Conservation (phyloP, 2,113 vertebrate species). For the Nettapus auritus region DNA sequence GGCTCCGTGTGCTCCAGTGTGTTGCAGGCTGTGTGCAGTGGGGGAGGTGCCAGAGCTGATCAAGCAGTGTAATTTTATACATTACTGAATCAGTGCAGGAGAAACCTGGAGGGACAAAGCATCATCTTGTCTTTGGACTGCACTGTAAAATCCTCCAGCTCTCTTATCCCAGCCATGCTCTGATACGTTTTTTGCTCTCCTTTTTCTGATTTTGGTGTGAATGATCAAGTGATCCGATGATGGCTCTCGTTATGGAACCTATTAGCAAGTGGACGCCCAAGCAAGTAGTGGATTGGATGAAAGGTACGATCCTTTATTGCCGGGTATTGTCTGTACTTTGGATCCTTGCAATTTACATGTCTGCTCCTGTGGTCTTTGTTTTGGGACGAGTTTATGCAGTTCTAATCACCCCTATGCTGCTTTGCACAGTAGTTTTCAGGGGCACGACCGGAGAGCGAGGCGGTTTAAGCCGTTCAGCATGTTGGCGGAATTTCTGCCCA, state of each 20-base stretch:
- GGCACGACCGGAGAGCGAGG: slow-evolving; percentile 34
- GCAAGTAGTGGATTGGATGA: slow-evolving; percentile 93
- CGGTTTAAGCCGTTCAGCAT: slow-evolving; percentile 15
- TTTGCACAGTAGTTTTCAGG: slow-evolving; percentile 59
- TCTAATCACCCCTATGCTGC: slow-evolving; percentile 17
- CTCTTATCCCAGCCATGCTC: slow-evolving; percentile 82
- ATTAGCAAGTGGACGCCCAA: slow-evolving; percentile 93
- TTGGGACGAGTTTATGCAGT: slow-evolving; percentile 66
- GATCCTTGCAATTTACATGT: slow-evolving; percentile 15
- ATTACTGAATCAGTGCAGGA: slow-evolving; percentile 79
- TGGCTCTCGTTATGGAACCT: slow-evolving; percentile 93
- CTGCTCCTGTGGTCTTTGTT: slow-evolving; percentile 39
- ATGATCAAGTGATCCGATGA: slow-evolving; percentile 85
- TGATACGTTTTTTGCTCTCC: slow-evolving; percentile 70
- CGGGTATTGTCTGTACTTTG: slow-evolving; percentile 37
- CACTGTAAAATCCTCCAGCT: slow-evolving; percentile 78
- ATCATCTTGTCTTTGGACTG: slow-evolving; percentile 80
- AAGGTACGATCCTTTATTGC: slow-evolving; percentile 82
- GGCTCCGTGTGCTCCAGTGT: slow-evolving; percentile 71
- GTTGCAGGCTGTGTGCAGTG: slow-evolving; percentile 74
- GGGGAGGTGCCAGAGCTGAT: slow-evolving; percentile 75
- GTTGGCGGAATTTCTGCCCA: slow-evolving; percentile 32
- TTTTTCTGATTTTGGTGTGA: slow-evolving; percentile 72
- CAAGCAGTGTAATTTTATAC: slow-evolving; percentile 77
- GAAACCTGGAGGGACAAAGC: slow-evolving; percentile 76